A percentile compares a stretch with the other conserved stretches of the same genome.
Evolutionary conservation across 2,888 invertebrate species (phyloP).

Genomic region (Drosophila vallismaia): DNA sequence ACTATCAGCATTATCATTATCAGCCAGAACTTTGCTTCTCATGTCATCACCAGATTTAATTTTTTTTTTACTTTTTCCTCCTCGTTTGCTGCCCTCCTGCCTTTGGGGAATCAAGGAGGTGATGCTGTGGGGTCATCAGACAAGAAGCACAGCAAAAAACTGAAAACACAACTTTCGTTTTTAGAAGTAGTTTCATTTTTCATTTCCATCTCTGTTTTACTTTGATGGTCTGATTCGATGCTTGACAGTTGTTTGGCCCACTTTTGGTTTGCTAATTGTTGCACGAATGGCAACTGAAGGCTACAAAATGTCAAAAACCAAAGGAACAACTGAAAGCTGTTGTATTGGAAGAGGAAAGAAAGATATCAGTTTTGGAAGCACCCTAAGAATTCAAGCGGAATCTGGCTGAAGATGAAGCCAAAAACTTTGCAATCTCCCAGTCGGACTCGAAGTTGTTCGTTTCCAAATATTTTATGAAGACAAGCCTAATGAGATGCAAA

Average conservation of each 20-base stretch:
- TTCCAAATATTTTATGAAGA: conserved; percentile 14
- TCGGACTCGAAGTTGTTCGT: conserved; percentile 7
- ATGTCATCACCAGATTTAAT: conserved; percentile 10
- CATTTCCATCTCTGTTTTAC: conserved; percentile 28
- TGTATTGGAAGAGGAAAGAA: conserved; percentile 11
- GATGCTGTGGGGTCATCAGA: conserved; percentile 4
- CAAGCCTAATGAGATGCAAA: conserved; percentile 31
- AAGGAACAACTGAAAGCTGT: conserved; percentile 4
- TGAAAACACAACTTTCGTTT: conserved; percentile 45
- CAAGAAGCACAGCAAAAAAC: conserved; percentile 9
- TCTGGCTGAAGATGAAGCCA: conserved; percentile 13
- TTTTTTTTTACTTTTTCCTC: conserved; percentile 9
- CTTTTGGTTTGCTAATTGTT: conserved; percentile 38
- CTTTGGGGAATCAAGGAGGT: background rate
- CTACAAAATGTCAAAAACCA: background rate
- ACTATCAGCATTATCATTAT: conserved; percentile 23
- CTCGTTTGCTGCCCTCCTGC: background rate
- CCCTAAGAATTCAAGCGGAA: conserved; percentile 5
- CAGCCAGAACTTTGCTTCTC: conserved; percentile 7
- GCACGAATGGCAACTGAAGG: conserved; percentile 27
- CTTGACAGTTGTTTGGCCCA: conserved; percentile 38
- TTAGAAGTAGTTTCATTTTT: conserved; percentile 31
- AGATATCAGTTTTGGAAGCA: conserved; percentile 2
- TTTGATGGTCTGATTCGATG: conserved; percentile 36
- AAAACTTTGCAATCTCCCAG: conserved; percentile 37